Base-by-base conservation (phyloP, 2,113 vertebrate species). In the Mionectes macconnelli region DNA sequence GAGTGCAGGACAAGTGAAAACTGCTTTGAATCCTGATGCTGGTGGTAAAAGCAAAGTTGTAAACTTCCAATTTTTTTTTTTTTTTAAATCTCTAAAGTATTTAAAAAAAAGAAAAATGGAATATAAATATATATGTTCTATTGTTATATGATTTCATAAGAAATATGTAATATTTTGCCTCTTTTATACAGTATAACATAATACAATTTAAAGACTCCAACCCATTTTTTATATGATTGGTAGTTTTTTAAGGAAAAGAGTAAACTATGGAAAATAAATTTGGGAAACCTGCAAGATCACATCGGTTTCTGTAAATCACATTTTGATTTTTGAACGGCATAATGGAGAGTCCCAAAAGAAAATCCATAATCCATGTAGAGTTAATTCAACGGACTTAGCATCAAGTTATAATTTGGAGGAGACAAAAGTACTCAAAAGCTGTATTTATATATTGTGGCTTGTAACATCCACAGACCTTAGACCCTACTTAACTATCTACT, bases 41-140 rank as follows among this genome's bases (percentile, higher is more conserved):
- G 27, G 23, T 45, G 23, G 20, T 37, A 33, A 66, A 73, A 67
- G 7, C 6, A 2, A 59, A 79, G 5, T 6, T 69, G 47, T 23
- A 56, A 67, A 17, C 24, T 39, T 60, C 4, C 4, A 11, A 8
- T 47, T 5, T 53, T 50, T 59, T n/a, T n/a, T n/a, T n/a, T n/a
- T n/a, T n/a, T n/a, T n/a, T n/a, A n/a, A n/a, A n/a, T n/a, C n/a
- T n/a, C n/a, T n/a, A n/a, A n/a, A n/a, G n/a, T n/a, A n/a, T 33
- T 84, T 73, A 27, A 35, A 62, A 73, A 73, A 68, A 59, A 44
- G 9, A 40, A 86, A 75, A 8, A 22, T 57, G 19, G 30, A 56
- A 15, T 49, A 25, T n/a, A 59, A 74, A 67, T 4, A 13, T 0
- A 0, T 23, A 3, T 35, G 6, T 64, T 68, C 14, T 25, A 23